Percentiles rank a stretch among this genome's conserved stretches.
These are phyloP conservation scores for Euphydryas editha DNA, from an alignment of 2,888 invertebrate species.

Conservation along the genomic window DNA sequence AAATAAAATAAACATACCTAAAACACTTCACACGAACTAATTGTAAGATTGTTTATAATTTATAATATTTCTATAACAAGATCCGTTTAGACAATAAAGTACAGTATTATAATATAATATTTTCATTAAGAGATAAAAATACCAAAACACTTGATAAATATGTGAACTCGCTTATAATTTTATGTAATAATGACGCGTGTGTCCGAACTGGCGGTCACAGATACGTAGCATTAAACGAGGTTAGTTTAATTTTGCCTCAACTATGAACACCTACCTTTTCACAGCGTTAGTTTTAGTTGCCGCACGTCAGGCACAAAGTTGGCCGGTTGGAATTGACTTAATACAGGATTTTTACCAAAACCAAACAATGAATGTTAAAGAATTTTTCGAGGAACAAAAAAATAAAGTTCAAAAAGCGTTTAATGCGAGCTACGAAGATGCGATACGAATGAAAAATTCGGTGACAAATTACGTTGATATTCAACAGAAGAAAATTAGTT, in stretches of 20 bases:
- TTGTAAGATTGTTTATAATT: neutral
- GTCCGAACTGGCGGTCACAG: neutral
- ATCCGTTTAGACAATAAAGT: slow-evolving; percentile 1
- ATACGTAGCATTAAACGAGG: neutral
- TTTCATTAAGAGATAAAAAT: slow-evolving; percentile 7
- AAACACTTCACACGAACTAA: neutral
- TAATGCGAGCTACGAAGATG: slow-evolving; percentile 51
- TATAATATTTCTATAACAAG: neutral
- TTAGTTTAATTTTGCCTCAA: slow-evolving; percentile 18
- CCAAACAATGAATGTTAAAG: slow-evolving; percentile 51
- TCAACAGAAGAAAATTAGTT: slow-evolving; percentile 57
- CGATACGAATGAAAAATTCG: slow-evolving; percentile 55
- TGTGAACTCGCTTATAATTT: neutral
- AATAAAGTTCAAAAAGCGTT: slow-evolving; percentile 48
- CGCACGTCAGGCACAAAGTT: slow-evolving; percentile 6
- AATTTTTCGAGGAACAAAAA: slow-evolving; percentile 53
- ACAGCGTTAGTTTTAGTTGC: neutral
- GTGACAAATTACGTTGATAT: slow-evolving; percentile 61
- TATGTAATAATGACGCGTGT: neutral
- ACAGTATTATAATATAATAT: neutral
- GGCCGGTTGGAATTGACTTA: slow-evolving; percentile 27
- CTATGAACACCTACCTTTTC: slow-evolving; percentile 14
- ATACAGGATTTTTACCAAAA: slow-evolving; percentile 42
- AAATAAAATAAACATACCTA: neutral
- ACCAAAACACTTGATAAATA: neutral